Percentiles rank a stretch among this genome's conserved stretches.
Evolutionary conservation across 2,888 invertebrate species (phyloP).

Genomic region (Protonemura montana): DNA sequence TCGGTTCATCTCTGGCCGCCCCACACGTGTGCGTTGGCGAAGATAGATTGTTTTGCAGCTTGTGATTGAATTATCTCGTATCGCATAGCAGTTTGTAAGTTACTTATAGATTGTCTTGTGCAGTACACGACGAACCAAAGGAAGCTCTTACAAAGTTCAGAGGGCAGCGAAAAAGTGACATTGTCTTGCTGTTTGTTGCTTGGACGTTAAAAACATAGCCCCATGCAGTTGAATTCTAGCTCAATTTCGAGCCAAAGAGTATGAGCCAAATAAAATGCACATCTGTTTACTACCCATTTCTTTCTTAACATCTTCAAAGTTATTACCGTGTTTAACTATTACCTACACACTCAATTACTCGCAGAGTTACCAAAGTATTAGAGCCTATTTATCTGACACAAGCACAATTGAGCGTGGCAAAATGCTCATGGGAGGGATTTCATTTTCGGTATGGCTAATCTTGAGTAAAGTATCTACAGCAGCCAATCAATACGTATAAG

Average conservation of each 20-base stretch:
- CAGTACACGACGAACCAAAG: background rate
- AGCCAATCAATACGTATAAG: background rate
- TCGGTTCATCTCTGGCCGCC: background rate
- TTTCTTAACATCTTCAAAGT: too few species aligned
- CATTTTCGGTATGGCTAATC: background rate
- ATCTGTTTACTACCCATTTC: too few species aligned
- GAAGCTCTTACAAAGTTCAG: background rate
- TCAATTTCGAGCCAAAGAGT: too few species aligned
- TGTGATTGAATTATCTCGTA: background rate
- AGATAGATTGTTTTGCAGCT: background rate
- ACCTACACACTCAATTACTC: background rate
- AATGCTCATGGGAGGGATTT: background rate
- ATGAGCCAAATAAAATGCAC: too few species aligned
- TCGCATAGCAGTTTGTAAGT: background rate
- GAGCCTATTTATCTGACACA: background rate
- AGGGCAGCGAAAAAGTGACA: background rate
- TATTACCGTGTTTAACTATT: too few species aligned
- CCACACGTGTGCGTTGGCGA: background rate
- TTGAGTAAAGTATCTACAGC: background rate
- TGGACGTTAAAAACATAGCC: background rate
- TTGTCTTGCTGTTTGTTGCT: background rate
- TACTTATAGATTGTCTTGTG: background rate
- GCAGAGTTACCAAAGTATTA: background rate
- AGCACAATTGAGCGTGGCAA: background rate
- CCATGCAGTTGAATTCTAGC: too few species aligned